These are phyloP conservation scores for Brachionichthys hirsutus DNA, from an alignment of 2,113 vertebrate species.

Conservation along the genomic window DNA sequence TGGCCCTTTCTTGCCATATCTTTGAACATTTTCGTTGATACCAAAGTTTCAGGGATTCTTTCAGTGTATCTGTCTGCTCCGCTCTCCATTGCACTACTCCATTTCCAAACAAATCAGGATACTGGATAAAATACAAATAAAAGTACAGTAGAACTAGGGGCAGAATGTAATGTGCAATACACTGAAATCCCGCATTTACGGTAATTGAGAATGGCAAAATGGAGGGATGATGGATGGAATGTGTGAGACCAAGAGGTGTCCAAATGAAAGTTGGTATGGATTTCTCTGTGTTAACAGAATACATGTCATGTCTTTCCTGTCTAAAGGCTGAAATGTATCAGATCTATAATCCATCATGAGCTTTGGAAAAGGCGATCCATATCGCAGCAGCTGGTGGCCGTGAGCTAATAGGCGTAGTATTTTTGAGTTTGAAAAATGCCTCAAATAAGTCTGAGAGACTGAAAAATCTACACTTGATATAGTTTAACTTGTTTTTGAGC, in stretches of 20 bases:
- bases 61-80: too few relatives aligned
- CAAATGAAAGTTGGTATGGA: slow-evolving; percentile 39
- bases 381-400: slow-evolving; percentile 1
- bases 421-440: not conserved
- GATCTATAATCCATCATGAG: slow-evolving; percentile 47
- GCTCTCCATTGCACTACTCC: too few relatives aligned
- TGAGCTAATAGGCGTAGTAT: slow-evolving; percentile 25
- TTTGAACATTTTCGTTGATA: too few relatives aligned
- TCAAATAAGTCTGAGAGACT: slow-evolving; percentile 4
- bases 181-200: too few relatives aligned
- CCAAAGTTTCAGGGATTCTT: too few relatives aligned
- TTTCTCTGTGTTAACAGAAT: slow-evolving; percentile 50
- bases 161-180: too few relatives aligned
- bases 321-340: slow-evolving; percentile 46
- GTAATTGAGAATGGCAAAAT: too few relatives aligned
- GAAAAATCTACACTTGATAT: not conserved
- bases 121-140: too few relatives aligned
- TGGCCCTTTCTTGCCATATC: too few relatives aligned
- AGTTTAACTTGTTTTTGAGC: too few relatives aligned
- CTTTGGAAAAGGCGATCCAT: slow-evolving; percentile 41
- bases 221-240: slow-evolving; percentile 33
- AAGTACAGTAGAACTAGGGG: too few relatives aligned
- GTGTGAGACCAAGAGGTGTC: slow-evolving; percentile 5
- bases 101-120: too few relatives aligned
- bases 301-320: slow-evolving; percentile 41